Percentiles rank a stretch among this genome's conserved stretches.
phyloP scores from a whole-genome alignment of 2,797 vertebrate genomes.

The Periparus ater region DNA sequence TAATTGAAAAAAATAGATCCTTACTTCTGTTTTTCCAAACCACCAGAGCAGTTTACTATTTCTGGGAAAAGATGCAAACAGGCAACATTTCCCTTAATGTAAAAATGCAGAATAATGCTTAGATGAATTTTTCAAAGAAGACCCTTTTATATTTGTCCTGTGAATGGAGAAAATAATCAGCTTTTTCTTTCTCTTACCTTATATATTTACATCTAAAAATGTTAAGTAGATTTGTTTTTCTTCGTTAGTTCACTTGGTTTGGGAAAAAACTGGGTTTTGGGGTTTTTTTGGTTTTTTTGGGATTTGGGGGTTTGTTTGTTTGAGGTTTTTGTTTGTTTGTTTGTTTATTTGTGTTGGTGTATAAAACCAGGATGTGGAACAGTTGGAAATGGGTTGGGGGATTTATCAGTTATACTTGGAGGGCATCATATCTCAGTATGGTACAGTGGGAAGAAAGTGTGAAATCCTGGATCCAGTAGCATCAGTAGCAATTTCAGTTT shows the following conservation, averaged over 20 bases:
- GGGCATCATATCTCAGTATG: neutral
- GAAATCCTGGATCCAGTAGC: neutral
- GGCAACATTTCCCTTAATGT: neutral
- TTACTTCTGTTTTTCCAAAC: constrained; percentile 20
- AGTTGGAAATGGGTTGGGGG: neutral
- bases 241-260: neutral
- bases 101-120: neutral
- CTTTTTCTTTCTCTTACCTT: neutral
- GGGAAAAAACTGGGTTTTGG: neutral
- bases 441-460: neutral
- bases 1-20: constrained; percentile 4
- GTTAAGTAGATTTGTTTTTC: neutral
- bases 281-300: neutral
- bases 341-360: neutral
- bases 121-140: neutral
- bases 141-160: neutral
- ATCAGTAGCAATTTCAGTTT: neutral
- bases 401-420: neutral
- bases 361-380: neutral
- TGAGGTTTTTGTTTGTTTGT: neutral
- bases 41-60: constrained; percentile 17
- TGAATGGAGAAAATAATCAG: neutral
- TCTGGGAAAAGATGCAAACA: neutral
- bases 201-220: neutral
- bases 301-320: neutral